Evolutionary conservation across 2,797 vertebrate genomes (phyloP).

Genomic region (Cynopterus sphinx): DNA sequence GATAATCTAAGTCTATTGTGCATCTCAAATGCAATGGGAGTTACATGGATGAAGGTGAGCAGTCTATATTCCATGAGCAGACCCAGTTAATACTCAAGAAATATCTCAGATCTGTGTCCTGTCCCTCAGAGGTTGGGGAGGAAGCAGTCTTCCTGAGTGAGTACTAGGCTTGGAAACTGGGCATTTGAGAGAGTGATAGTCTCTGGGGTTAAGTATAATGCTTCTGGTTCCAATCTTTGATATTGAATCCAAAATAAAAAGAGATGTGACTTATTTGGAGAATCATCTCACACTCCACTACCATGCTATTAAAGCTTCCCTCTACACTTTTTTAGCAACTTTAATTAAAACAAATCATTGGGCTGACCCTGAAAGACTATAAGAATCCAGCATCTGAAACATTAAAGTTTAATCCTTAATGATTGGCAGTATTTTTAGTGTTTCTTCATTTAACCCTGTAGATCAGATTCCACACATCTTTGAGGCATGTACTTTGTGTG

Average conservation of each 20-base stretch:
- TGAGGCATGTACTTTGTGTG: background rate
- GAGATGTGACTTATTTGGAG: background rate
- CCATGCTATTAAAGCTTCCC: background rate
- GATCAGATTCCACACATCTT: background rate
- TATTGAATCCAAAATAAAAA: background rate
- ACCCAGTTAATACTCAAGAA: background rate
- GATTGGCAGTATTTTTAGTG: background rate
- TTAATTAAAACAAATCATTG: background rate
- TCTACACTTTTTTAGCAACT: background rate
- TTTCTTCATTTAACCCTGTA: background rate
- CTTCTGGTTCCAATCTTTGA: background rate
- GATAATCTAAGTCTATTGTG: background rate
- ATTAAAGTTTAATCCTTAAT: background rate
- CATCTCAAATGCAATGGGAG: background rate
- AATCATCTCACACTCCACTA: background rate
- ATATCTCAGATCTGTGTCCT: background rate
- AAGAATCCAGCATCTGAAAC: background rate
- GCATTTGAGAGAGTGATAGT: background rate
- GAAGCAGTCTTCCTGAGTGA: background rate
- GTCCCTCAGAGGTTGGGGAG: background rate
- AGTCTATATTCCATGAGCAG: background rate
- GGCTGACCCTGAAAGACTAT: background rate
- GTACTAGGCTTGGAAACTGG: background rate
- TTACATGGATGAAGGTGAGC: background rate
- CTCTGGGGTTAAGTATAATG: background rate